A percentile compares a stretch with the other conserved stretches of the same genome.
Evolutionary conservation across 2,888 invertebrate genomes (phyloP).

Genomic region (Harpagoxenus sublaevis): DNA sequence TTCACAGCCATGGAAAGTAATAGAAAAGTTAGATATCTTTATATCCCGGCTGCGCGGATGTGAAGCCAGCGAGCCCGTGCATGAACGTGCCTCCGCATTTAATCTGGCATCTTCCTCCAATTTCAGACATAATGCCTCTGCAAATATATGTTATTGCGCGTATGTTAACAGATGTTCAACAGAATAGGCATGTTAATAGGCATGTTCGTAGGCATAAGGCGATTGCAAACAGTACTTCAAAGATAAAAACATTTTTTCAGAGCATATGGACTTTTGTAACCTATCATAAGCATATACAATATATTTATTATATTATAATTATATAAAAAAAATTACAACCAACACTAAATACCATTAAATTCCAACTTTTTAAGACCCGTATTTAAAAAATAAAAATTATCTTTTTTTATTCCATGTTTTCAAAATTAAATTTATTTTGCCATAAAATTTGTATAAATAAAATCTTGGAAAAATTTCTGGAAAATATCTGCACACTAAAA

Average conservation of each 20-base stretch:
- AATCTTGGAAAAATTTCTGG: background rate
- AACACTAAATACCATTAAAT: background rate
- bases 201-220: background rate
- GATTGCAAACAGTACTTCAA: background rate
- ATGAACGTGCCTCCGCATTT: slow-evolving; percentile 97
- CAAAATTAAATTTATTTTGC: background rate
- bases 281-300: background rate
- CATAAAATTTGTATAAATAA: background rate
- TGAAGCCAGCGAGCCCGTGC: slow-evolving; percentile 97
- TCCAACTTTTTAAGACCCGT: background rate
- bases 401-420: background rate
- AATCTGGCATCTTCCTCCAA: slow-evolving; percentile 96
- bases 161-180: background rate
- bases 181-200: background rate
- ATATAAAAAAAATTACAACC: background rate
- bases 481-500: background rate
- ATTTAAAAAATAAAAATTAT: background rate
- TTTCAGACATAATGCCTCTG: slow-evolving; percentile 94
- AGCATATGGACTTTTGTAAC: background rate
- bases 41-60: slow-evolving; percentile 98
- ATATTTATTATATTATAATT: background rate
- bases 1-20: slow-evolving; percentile 99
- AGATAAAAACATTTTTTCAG: background rate
- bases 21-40: slow-evolving; percentile 98
- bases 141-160: slow-evolving; percentile 72